These are phyloP conservation scores for Pristionchus exspectatus DNA, from an alignment of 2,888 invertebrate species.

Conservation along the genomic window DNA sequence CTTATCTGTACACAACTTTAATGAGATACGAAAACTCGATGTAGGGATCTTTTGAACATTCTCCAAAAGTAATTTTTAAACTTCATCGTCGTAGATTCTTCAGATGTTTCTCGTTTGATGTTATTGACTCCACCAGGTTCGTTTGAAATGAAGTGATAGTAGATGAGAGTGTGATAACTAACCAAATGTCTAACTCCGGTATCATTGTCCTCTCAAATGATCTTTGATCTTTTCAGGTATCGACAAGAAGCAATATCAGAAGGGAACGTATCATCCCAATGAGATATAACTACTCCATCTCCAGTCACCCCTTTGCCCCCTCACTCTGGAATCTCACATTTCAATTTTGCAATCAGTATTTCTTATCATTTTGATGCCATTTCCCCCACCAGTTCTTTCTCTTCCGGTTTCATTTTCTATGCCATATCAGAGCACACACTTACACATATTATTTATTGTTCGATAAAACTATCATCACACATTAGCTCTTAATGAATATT, in stretches of 20 bases:
- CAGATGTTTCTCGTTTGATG: slow-evolving; percentile 15
- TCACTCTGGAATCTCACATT: neutral
- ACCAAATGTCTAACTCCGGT: neutral
- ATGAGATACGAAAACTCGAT: neutral
- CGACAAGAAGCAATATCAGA: slow-evolving; percentile 3
- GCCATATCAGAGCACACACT: slow-evolving; percentile 28
- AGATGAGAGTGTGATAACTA: neutral
- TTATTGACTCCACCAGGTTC: slow-evolving; percentile 3
- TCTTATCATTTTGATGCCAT: slow-evolving; percentile 1
- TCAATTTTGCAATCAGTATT: neutral
- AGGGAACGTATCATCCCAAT: slow-evolving; percentile 49
- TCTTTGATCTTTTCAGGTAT: slow-evolving; percentile 12
- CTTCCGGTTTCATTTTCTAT: neutral
- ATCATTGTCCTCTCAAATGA: neutral
- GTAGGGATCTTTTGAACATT: neutral
- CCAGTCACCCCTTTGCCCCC: neutral
- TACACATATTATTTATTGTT: slow-evolving; percentile 42
- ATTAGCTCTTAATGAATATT: slow-evolving; percentile 29
- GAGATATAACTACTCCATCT: slow-evolving; percentile 15
- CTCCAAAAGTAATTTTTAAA: neutral
- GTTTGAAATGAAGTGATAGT: neutral
- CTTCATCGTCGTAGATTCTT: slow-evolving; percentile 17
- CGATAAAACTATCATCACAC: slow-evolving; percentile 32
- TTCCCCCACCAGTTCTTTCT: slow-evolving; percentile 14
- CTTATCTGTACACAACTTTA: too few relatives aligned